Conservation (phyloP, 2,888 invertebrate species). For the Hydrotaea diabolus region DNA sequence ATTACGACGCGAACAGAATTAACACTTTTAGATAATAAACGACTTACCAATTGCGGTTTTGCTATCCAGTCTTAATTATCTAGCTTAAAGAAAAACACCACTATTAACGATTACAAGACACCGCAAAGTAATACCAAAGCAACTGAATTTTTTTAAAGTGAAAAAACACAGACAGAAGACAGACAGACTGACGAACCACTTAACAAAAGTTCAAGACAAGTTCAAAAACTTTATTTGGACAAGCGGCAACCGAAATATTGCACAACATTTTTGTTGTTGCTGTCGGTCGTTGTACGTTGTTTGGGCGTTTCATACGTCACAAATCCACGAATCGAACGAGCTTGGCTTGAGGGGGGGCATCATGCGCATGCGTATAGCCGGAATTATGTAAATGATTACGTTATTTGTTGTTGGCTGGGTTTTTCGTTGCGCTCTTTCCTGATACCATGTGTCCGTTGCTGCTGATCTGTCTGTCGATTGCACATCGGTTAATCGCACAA, state of each 20-base stretch:
- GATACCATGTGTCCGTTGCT: constrained; percentile 38
- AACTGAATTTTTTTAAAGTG: constrained; percentile 32
- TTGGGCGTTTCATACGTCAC: constrained; percentile 47
- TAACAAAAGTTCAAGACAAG: constrained; percentile 56
- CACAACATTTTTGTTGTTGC: constrained; percentile 50
- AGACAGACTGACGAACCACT: constrained; percentile 26
- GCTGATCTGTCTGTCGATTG: constrained; percentile 26
- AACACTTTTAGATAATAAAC: too few species aligned
- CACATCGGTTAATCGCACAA: constrained; percentile 41
- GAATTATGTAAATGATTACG: constrained; percentile 60
- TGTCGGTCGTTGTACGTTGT: neutral
- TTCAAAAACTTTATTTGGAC: constrained; percentile 56
- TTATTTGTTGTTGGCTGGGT: constrained; percentile 31
- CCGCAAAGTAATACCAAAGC: neutral
- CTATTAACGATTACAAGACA: constrained; percentile 22
- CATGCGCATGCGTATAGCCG: constrained; percentile 48
- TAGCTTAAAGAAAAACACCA: too few species aligned
- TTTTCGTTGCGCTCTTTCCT: neutral
- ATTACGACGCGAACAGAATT: too few species aligned
- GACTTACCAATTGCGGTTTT: too few species aligned
- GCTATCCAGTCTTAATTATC: too few species aligned
- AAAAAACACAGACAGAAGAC: neutral
- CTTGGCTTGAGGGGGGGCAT: neutral
- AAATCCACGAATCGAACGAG: neutral
- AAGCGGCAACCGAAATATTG: constrained; percentile 46